Percentiles rank a stretch among this genome's conserved stretches.
Conservation (phyloP, 2,113 vertebrate species). For the Oncorhynchus mykiss region DNA sequence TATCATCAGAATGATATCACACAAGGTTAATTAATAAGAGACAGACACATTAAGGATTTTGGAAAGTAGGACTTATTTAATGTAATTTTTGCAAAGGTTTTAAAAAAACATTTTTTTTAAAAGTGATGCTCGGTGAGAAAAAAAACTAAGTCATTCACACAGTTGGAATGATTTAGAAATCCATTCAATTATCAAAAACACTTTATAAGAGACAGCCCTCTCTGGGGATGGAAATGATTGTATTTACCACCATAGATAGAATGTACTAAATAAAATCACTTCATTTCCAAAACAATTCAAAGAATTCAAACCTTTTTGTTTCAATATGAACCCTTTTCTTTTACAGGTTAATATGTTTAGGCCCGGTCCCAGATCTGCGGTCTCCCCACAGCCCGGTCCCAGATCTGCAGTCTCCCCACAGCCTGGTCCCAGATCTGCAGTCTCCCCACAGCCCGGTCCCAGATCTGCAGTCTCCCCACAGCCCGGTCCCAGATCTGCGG, state of each 20-base stretch:
- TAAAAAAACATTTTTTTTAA: slow-evolving; percentile 35
- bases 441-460: neutral
- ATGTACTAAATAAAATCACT: too few species aligned
- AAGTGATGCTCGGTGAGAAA: slow-evolving; percentile 58
- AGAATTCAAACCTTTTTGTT: neutral
- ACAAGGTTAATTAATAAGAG: neutral
- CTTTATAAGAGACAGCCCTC: slow-evolving; percentile 40
- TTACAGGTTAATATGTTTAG: slow-evolving; percentile 31
- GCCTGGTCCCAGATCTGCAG: too few species aligned
- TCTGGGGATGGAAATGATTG: slow-evolving; percentile 41
- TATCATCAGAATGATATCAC: too few species aligned
- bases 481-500: too few species aligned
- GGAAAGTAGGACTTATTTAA: slow-evolving; percentile 74
- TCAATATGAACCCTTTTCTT: slow-evolving; percentile 35
- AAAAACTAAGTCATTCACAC: slow-evolving; percentile 50
- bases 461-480: too few species aligned
- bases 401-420: too few species aligned
- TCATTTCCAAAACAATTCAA: slow-evolving; percentile 3
- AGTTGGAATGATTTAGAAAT: slow-evolving; percentile 65
- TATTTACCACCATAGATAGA: slow-evolving; percentile 30
- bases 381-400: too few species aligned
- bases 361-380: neutral
- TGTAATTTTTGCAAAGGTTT: slow-evolving; percentile 64
- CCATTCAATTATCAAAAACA: slow-evolving; percentile 67
- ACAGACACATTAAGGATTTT: slow-evolving; percentile 15